Conservation (phyloP, 1,140 invertebrate genomes). For the Sarcophaga bullata region DNA sequence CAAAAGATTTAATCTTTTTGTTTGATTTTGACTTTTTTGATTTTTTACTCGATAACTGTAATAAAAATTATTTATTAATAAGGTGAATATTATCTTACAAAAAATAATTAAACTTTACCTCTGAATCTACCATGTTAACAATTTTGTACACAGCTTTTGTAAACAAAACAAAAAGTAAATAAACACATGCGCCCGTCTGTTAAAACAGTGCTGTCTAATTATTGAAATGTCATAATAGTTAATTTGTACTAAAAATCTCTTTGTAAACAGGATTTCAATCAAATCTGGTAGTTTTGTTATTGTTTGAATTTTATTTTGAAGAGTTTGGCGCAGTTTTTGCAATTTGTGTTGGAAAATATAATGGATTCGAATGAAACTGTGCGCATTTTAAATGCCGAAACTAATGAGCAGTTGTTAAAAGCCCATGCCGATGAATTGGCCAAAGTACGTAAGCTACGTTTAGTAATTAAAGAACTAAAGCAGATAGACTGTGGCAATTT, state of each 20-base stretch:
- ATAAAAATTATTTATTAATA: neutral
- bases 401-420: slow-evolving; percentile 37
- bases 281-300: neutral
- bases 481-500: slow-evolving; percentile 24
- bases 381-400: slow-evolving; percentile 44
- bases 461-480: slow-evolving; percentile 28
- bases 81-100: neutral
- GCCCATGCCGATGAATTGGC: slow-evolving; percentile 37
- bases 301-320: neutral
- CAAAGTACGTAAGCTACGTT: slow-evolving; percentile 39
- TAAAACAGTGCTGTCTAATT: neutral
- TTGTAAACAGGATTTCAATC: neutral
- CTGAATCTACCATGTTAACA: neutral
- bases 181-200: neutral
- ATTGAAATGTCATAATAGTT: neutral
- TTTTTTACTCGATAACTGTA: slow-evolving; percentile 8
- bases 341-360: neutral
- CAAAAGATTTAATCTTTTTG: slow-evolving; percentile 29
- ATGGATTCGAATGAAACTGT: slow-evolving; percentile 43
- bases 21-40: slow-evolving; percentile 20
- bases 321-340: neutral
- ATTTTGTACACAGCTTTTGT: neutral
- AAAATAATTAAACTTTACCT: neutral
- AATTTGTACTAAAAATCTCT: neutral
- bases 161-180: neutral